Evolutionary conservation across 2,888 invertebrate genomes (phyloP).

Genomic region (Malachius bipustulatus): DNA sequence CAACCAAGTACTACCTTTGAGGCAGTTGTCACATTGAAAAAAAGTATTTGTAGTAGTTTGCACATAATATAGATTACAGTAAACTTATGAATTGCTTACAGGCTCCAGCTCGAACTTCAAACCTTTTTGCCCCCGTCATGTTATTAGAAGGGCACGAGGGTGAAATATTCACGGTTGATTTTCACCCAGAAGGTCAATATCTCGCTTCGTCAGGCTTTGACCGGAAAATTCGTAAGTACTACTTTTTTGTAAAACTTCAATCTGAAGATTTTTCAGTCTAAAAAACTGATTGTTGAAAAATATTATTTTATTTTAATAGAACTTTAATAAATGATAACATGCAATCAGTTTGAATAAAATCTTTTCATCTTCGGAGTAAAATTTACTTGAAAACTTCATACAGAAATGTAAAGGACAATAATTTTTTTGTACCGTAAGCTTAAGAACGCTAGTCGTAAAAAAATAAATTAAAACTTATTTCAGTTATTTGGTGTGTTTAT

Average conservation of each 20-base stretch:
- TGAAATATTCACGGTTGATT: conserved; percentile 85
- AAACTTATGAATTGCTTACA: conserved; percentile 26
- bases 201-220: conserved; percentile 93
- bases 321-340: too few species aligned
- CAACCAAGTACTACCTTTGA: too few species aligned
- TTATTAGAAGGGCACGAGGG: conserved; percentile 92
- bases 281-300: too few species aligned
- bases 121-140: conserved; percentile 88
- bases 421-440: too few species aligned
- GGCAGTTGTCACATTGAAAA: too few species aligned
- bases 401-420: too few species aligned
- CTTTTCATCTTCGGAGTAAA: too few species aligned
- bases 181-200: conserved; percentile 93
- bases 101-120: conserved; percentile 73
- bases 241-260: conserved; percentile 6
- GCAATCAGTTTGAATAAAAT: too few species aligned
- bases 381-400: too few species aligned
- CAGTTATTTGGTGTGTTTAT: conserved; percentile 91
- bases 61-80: conserved; percentile 15
- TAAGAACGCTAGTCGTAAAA: too few species aligned
- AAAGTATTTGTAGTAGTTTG: conserved; percentile 19
- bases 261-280: too few species aligned
- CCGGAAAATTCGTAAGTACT: conserved; percentile 76
- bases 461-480: conserved; percentile 33
- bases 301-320: too few species aligned